Conservation (phyloP, 2,888 invertebrate genomes). For the Morpho deidamia region DNA sequence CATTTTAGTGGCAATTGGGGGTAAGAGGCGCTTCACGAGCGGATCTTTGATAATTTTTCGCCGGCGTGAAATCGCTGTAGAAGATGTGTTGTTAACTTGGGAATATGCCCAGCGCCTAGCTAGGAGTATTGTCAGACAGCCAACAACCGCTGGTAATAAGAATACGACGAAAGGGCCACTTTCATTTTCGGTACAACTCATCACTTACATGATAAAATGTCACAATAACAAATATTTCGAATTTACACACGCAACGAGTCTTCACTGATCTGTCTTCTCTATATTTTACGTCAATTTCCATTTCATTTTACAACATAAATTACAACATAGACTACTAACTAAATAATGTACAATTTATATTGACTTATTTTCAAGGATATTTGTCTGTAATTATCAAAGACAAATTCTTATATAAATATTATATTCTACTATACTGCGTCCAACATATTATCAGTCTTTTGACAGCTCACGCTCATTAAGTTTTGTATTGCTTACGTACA, state of each 20-base stretch:
- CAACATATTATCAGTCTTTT: too few species aligned
- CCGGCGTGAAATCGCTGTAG: slow-evolving; percentile 69
- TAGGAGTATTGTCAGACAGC: slow-evolving; percentile 72
- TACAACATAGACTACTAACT: too few species aligned
- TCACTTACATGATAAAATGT: slow-evolving; percentile 76
- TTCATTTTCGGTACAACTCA: slow-evolving; percentile 78
- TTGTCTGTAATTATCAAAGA: too few species aligned
- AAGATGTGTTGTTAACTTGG: slow-evolving; percentile 63
- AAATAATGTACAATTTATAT: too few species aligned
- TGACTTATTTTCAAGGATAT: too few species aligned
- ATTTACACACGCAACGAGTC: slow-evolving; percentile 24
- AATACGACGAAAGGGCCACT: slow-evolving; percentile 77
- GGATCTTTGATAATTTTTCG: slow-evolving; percentile 74
- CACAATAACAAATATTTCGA: slow-evolving; percentile 53
- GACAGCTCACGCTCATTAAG: too few species aligned
- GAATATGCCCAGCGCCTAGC: slow-evolving; percentile 72
- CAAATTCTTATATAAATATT: too few species aligned
- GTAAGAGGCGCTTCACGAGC: slow-evolving; percentile 63
- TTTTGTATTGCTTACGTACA: too few species aligned
- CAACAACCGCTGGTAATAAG: slow-evolving; percentile 73
- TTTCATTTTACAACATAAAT: too few species aligned
- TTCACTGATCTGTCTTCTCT: slow-evolving; percentile 5
- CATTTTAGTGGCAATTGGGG: slow-evolving; percentile 65
- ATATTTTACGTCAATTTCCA: too few species aligned
- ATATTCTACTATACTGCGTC: too few species aligned